Base-by-base conservation (phyloP, 2,113 vertebrate genomes). In the Brachypteracias leptosomus region DNA sequence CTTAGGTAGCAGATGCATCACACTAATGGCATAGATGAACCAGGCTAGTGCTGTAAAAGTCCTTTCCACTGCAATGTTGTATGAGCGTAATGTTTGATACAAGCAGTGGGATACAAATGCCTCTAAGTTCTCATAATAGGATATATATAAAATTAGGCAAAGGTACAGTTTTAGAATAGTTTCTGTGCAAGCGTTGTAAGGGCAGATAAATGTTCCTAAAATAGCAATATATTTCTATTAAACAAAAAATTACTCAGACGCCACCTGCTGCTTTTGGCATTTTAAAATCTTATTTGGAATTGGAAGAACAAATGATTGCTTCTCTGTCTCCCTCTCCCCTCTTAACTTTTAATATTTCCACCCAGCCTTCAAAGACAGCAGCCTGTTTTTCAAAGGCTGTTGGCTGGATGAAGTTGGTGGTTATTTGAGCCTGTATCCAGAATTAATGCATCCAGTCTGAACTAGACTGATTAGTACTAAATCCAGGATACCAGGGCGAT, bases 251-350 rank as follows among this genome's bases (percentile, higher is more conserved):
- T 76, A 65, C 87, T 94, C 85, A 94, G 75, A 94, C 35, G 36
- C 94, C 91, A 95, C 91, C 89, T 97, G 91, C 91, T 94, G 93
- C 88, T 96, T 91, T 94, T 96, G 92, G 91, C 95, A 95, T 96
- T 96, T 96, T 79, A 90, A 95, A 95, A 90, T 93, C 86, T 94
- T 88, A 65, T 85, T 96, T 96, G 89, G 85, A 96, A 73, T 58
- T 75, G 65, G 58, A 88, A 92, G 83, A 91, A 78, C 65, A 95
- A 80, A 75, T 94, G 46, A 91, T 91, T 92, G 61, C 87, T 91
- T 92, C 90, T 95, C 81, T 81, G 47, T 85, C n/a, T 94, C 88
- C 55, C 67, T 93, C 61, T 79, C 46, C 79, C 17, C 73, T 93
- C 65, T 79, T 90, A 89, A 95, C 84, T 94, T 93, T 1, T 9